Evolutionary conservation across 2,888 invertebrate species (phyloP), one percentile per base, ranked within the genome.

Genomic region (Nemoura dubitans): DNA sequence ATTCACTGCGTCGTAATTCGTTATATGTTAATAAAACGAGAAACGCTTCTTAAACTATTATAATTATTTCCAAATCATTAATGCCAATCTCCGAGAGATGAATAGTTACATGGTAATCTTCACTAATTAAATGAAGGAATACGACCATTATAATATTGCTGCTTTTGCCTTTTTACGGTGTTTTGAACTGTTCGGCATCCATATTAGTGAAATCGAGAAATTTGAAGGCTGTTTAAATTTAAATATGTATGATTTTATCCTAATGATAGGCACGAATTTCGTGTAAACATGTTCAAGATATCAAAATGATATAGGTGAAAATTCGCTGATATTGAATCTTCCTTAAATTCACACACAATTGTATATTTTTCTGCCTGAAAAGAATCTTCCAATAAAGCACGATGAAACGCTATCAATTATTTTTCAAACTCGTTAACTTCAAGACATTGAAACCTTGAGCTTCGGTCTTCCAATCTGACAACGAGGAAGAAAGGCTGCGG

Each of bases 181-280:
- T 36, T 36, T 36, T 36, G 36, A 6, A 10, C 36, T 36, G 3
- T 10, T 36, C 36, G 3, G 36, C 36, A 6, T 36, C 10, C 36
- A 36, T n/a, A n/a, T 36, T 36, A 36, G 36, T 3, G 10, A 36
- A 36, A 36, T 3, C 36, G 10, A 36, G 36, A 36, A 36, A 36
- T 6, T 36, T 36, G 36, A 36, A 36, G 36, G 36, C 10, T 6
- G 36, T 36, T 36, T 6, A 36, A 3, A 36, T 36, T 36, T 36
- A 36, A 36, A 36, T 36, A 10, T 36, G 3, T 6, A 1, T 16
- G 26, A 78, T 59, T n/a, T n/a, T 76, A 16, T 78, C 21, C 80
- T 76, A 76, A 26, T 76, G 43, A 27, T 27, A 25, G 2, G 84
- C 85, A 21, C 81, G 87, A 76, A 29, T 7, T 43, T 85, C 21